Percentiles rank a stretch among this genome's conserved stretches.
These are phyloP conservation scores for Rhabdomys dilectus DNA, from an alignment of 2,113 vertebrate genomes.

Conservation along the genomic window DNA sequence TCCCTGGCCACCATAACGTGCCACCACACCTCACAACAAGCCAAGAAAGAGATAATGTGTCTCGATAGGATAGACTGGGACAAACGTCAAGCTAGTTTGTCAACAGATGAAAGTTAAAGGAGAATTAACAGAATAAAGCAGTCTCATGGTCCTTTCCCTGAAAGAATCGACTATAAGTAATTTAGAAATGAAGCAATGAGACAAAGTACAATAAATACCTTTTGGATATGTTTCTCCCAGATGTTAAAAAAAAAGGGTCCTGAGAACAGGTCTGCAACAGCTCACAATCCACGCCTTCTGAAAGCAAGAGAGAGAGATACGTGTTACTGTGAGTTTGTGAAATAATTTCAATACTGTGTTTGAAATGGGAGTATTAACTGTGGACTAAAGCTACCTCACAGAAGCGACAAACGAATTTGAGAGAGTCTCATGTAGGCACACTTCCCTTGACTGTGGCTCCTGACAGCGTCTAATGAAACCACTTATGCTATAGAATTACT, in stretches of 20 bases:
- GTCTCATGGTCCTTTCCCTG: not conserved
- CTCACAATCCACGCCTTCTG: slow-evolving; percentile 71
- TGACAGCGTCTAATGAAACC: not conserved
- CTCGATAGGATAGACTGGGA: not conserved
- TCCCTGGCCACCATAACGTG: not conserved
- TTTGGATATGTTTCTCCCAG: slow-evolving; percentile 50
- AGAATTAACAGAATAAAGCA: slow-evolving; percentile 30
- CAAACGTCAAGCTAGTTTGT: slow-evolving; percentile 6
- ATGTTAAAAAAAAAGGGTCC: slow-evolving; percentile 63
- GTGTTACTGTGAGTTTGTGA: slow-evolving; percentile 55
- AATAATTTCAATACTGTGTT: not conserved
- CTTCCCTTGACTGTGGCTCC: not conserved
- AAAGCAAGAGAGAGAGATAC: slow-evolving; percentile 71
- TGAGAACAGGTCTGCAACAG: slow-evolving; percentile 52
- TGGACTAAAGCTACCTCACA: not conserved
- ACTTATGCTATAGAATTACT: not conserved
- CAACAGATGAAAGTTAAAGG: slow-evolving; percentile 12
- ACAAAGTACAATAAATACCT: slow-evolving; percentile 77
- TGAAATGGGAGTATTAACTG: slow-evolving; percentile 38
- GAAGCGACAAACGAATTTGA: not conserved
- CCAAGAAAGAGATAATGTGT: not conserved
- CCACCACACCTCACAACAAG: not conserved
- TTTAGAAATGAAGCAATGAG: not conserved
- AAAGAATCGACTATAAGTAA: not conserved
- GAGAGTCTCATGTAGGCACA: not conserved